A percentile compares a stretch with the other conserved stretches of the same genome.
These are phyloP conservation scores for Etheostoma nigrum DNA, from an alignment of 2,797 vertebrate genomes.

Conservation along the genomic window DNA sequence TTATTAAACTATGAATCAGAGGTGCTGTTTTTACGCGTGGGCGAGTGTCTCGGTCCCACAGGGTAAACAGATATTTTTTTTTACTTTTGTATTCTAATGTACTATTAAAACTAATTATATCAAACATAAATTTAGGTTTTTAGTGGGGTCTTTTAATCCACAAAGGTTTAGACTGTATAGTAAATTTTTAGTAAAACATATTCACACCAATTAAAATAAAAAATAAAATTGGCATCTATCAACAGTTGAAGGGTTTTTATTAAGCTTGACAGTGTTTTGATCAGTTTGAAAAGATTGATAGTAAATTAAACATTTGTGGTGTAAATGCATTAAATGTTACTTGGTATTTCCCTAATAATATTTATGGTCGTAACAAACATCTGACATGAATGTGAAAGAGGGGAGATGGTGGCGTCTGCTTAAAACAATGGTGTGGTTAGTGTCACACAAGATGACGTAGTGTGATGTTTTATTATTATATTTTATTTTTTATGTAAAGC, in stretches of 20 bases:
- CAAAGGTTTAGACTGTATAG: not conserved
- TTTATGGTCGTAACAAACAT: not conserved
- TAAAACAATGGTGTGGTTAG: constrained; percentile 2
- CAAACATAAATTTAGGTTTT: not conserved
- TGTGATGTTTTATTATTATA: no score
- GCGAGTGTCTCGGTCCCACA: no score
- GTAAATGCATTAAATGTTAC: constrained; percentile 3
- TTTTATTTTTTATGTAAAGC: no score
- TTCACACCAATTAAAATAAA: not conserved
- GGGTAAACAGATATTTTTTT: not conserved
- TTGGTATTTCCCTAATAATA: constrained; percentile 9
- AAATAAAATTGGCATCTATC: not conserved
- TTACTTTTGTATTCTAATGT: not conserved
- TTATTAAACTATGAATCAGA: no score
- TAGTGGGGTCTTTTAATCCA: not conserved
- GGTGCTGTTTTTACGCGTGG: no score
- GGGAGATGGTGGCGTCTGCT: not conserved
- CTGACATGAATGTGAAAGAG: constrained; percentile 8
- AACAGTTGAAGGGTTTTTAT: not conserved
- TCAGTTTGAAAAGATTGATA: not conserved
- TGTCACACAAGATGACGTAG: not conserved
- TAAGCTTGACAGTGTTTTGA: not conserved
- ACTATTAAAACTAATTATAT: not conserved
- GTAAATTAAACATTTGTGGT: not conserved
- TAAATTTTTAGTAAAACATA: not conserved